These are phyloP conservation scores for Parapsyche elsis DNA, from an alignment of 1,140 invertebrate species.

Conservation along the genomic window DNA sequence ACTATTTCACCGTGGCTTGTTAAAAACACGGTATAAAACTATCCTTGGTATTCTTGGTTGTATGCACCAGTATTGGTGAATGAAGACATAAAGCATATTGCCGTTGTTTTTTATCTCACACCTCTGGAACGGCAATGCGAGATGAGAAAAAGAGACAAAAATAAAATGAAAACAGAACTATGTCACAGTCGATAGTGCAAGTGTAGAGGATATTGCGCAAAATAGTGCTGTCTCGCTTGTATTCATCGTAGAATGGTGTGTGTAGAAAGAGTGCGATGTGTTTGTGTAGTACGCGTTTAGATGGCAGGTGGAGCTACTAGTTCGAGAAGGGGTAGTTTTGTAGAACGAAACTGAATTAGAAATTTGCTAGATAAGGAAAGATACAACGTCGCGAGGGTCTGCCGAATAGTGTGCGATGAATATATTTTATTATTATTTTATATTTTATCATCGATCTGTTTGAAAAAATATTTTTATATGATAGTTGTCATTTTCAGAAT, in stretches of 20 bases:
- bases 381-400: conserved; percentile 32
- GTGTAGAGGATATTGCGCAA: not conserved
- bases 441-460: too few species aligned
- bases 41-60: too few species aligned
- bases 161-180: conserved; percentile 34
- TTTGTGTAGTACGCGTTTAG: not conserved
- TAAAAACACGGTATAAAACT: conserved; percentile 29
- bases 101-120: conserved; percentile 31
- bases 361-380: conserved; percentile 49
- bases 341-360: conserved; percentile 47
- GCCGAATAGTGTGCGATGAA: not conserved
- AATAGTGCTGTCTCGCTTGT: conserved; percentile 6
- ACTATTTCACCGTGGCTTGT: not conserved
- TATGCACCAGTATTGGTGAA: conserved; percentile 19
- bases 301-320: conserved; percentile 43
- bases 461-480: too few species aligned
- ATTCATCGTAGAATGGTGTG: not conserved
- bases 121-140: not conserved
- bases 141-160: conserved; percentile 25
- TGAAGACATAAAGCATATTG: conserved; percentile 14
- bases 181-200: conserved; percentile 37
- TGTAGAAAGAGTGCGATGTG: conserved; percentile 5
- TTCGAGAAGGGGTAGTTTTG: conserved; percentile 47
- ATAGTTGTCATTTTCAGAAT: too few species aligned
- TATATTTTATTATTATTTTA: conserved; percentile 5